These are phyloP conservation scores for Hyposoter dolosus DNA, from an alignment of 2,888 invertebrate genomes.

Conservation along the genomic window DNA sequence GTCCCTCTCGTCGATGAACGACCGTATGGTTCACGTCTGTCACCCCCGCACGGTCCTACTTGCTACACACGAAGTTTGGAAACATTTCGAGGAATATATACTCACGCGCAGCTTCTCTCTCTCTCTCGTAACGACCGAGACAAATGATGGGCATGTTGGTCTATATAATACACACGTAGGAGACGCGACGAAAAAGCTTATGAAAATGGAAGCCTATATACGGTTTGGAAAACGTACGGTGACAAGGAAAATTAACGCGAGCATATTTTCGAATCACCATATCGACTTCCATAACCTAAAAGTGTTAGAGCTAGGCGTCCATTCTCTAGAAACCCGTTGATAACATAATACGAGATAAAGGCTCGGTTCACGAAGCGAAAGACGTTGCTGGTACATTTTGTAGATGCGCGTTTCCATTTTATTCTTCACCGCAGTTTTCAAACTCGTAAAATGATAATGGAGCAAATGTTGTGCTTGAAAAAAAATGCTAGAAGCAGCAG, in stretches of 20 bases:
- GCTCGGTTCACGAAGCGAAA: not conserved
- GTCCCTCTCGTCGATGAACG: constrained; percentile 10
- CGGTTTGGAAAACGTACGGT: not conserved
- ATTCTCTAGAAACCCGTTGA: not conserved
- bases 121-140: not conserved
- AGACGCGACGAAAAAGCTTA: not conserved
- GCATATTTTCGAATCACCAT: not conserved
- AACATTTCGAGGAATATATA: not conserved
- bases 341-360: not conserved
- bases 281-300: no score
- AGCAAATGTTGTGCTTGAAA: not conserved
- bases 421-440: not conserved
- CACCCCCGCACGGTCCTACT: not conserved
- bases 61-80: not conserved
- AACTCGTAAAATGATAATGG: not conserved
- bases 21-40: constrained; percentile 1
- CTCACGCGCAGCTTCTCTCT: not conserved
- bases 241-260: not conserved
- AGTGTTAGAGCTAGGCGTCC: no score
- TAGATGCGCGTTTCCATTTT: not conserved
- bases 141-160: constrained; percentile 1
- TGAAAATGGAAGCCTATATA: not conserved
- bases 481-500: not conserved
- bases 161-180: not conserved
- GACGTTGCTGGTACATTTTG: not conserved